Percentiles rank a stretch among this genome's conserved stretches.
These are phyloP conservation scores for Acanthurus lineatus DNA, from an alignment of 2,797 vertebrate species.

Conservation along the genomic window DNA sequence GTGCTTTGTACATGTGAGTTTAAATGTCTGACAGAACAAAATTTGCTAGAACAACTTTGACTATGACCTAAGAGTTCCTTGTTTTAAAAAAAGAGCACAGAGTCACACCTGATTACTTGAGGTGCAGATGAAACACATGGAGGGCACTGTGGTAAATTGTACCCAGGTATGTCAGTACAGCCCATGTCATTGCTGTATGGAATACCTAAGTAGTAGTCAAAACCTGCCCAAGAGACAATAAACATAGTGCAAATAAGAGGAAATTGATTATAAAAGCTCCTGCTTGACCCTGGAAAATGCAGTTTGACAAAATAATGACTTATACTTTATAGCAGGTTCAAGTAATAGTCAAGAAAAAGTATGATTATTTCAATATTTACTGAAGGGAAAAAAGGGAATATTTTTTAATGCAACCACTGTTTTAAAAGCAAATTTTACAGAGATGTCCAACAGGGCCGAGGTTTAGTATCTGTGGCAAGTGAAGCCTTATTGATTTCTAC, in stretches of 20 bases:
- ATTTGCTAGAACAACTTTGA: not conserved
- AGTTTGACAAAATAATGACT: not conserved
- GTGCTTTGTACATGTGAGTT: not conserved
- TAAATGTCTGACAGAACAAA: not conserved
- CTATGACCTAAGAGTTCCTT: not conserved
- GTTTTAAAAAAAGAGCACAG: not conserved
- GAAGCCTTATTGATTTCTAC: not conserved
- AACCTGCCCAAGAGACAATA: constrained; percentile 86
- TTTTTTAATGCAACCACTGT: too few species aligned
- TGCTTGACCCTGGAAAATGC: not conserved
- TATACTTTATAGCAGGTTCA: not conserved
- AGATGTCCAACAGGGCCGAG: too few species aligned
- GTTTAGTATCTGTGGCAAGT: too few species aligned
- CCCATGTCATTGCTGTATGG: constrained; percentile 99
- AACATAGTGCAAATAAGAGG: not conserved
- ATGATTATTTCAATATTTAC: too few species aligned
- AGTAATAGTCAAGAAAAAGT: not conserved
- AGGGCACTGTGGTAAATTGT: constrained; percentile 87
- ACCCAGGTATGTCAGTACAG: constrained; percentile 92
- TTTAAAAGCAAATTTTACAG: too few species aligned
- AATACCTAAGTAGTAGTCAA: constrained; percentile 94
- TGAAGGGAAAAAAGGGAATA: not conserved
- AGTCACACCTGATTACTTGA: constrained; percentile 76
- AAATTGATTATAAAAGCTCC: not conserved
- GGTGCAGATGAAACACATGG: constrained; percentile 80